Evolutionary conservation across 2,888 invertebrate species (phyloP).

Genomic region (Druceiella hillmani): DNA sequence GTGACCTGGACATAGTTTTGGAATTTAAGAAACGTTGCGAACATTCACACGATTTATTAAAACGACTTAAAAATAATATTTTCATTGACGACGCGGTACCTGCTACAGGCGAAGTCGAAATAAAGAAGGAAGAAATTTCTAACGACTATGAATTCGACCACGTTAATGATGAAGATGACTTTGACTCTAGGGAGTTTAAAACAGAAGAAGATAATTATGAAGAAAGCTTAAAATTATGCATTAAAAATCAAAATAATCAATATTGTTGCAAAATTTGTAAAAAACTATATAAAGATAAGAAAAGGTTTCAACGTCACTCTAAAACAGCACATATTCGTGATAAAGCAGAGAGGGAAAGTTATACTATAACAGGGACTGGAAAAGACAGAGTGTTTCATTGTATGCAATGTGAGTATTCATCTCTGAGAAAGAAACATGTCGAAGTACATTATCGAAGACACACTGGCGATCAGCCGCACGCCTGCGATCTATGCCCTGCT

Average conservation of each 20-base stretch:
- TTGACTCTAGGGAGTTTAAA: background rate
- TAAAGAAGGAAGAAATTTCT: background rate
- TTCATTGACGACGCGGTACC: too few relatives aligned
- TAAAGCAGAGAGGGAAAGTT: background rate
- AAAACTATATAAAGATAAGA: background rate
- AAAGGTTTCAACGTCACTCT: background rate
- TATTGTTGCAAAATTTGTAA: slow-evolving; percentile 3
- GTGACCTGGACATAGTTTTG: background rate
- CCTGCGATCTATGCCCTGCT: background rate
- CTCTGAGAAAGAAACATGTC: background rate
- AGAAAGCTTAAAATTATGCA: background rate
- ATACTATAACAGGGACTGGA: background rate
- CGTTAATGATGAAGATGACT: background rate
- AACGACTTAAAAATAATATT: background rate
- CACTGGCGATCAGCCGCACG: background rate
- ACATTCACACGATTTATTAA: background rate
- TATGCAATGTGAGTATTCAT: background rate
- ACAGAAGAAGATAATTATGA: background rate
- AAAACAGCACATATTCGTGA: background rate
- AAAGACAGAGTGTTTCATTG: background rate
- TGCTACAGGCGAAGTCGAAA: too few relatives aligned
- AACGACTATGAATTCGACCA: background rate
- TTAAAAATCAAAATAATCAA: background rate
- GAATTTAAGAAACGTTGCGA: background rate
- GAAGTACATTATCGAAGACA: slow-evolving; percentile 1